Evolutionary conservation across 2,113 vertebrate species (phyloP), one percentile per base, ranked within the genome.

Genomic region (Salminus brasiliensis): DNA sequence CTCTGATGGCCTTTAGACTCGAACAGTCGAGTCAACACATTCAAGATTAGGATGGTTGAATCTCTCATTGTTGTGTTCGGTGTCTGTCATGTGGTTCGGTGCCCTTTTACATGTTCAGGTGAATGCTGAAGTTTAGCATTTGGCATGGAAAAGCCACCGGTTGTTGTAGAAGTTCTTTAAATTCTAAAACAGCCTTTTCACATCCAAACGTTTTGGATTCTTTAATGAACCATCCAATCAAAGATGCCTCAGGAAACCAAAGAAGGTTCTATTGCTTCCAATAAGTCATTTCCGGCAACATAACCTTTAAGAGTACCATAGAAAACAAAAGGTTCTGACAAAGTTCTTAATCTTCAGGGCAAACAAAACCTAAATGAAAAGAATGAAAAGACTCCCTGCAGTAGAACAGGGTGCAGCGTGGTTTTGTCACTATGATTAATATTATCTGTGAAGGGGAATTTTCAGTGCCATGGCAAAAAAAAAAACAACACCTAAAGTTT

Each of bases 381-480:
- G n/a, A n/a, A 6, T 25, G 18, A 12, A 8, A 18, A 1, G 53
- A 34, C 32, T 59, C 10, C 10, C 25, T 10, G n/a, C 4, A 18
- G 36, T 7, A 27, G 16, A 69, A 32, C 12, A 32, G 4, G 8
- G 62, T 49, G 8, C 7, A n/a, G 15, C 25, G 15, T 9, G 27
- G 23, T 59, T 57, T 39, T 77, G 21, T 59, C 3, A 4, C 23
- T 23, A 29, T 60, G 66, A 78, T 68, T 70, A 70, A 62, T 55
- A 45, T 67, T 25, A 49, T 52, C 62, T 13, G 39, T 81, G 63
- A 74, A 60, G 55, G 8, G 10, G 32, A 78, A 70, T 16, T 53
- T 53, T 21, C 18, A 32, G 7, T 63, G 67, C 82, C 78, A 63
- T 65, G 77, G 78, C 82, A 84, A 59, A 73, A 41, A 10, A 21